Conservation (phyloP, 2,888 invertebrate genomes). For the Artemia sp. region DNA sequence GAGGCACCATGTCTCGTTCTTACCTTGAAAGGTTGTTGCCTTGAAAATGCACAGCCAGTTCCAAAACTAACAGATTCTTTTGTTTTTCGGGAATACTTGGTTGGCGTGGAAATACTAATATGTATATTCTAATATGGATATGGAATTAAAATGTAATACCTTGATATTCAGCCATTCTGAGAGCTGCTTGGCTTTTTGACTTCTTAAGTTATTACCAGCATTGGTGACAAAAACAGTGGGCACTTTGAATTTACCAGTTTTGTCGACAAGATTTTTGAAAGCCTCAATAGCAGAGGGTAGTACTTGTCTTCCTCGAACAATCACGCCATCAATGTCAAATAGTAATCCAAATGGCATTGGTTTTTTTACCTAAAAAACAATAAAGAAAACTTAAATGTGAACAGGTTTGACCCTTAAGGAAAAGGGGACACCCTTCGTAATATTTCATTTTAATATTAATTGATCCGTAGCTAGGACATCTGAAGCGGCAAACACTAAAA, state of each 20-base stretch:
- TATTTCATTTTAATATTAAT: too few relatives aligned
- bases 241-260: conserved; percentile 40
- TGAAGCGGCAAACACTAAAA: too few relatives aligned
- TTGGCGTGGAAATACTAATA: background rate
- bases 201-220: conserved; percentile 43
- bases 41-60: too few relatives aligned
- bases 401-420: too few relatives aligned
- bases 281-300: conserved; percentile 42
- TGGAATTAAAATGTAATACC: conserved; percentile 30
- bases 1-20: too few relatives aligned
- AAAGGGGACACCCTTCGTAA: too few relatives aligned
- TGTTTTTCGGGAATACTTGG: background rate
- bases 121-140: background rate
- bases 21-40: too few relatives aligned
- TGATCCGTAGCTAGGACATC: too few relatives aligned
- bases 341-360: conserved; percentile 41
- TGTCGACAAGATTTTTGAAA: conserved; percentile 38
- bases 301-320: conserved; percentile 42
- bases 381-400: too few relatives aligned
- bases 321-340: conserved; percentile 50
- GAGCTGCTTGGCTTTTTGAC: conserved; percentile 42
- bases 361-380: background rate
- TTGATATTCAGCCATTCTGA: conserved; percentile 42
- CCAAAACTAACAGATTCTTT: background rate
- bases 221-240: conserved; percentile 48